These are phyloP conservation scores for Cephus pulcher DNA, from an alignment of 2,888 invertebrate species.

Conservation along the genomic window DNA sequence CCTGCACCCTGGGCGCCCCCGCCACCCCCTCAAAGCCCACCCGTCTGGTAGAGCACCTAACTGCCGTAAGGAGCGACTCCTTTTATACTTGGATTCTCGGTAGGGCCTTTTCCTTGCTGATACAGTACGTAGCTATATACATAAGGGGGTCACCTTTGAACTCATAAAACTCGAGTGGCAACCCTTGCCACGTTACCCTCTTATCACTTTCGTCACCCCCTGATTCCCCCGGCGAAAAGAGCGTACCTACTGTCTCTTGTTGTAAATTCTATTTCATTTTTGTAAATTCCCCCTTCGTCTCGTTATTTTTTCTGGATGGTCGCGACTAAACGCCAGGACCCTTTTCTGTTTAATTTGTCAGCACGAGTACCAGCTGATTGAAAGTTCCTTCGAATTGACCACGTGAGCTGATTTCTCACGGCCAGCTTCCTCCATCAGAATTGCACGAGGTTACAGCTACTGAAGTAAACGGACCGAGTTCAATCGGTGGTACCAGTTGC, in stretches of 20 bases:
- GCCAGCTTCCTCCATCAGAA: background rate
- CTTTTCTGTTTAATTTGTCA: background rate
- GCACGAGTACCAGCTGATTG: background rate
- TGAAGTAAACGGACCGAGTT: background rate
- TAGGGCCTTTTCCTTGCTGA: background rate
- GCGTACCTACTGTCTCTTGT: slow-evolving; percentile 13
- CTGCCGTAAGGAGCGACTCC: background rate
- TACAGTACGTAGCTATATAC: background rate
- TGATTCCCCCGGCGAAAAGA: background rate
- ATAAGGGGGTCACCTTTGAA: background rate
- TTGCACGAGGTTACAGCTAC: background rate
- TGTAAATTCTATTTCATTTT: slow-evolving; percentile 13
- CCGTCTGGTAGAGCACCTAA: slow-evolving; percentile 10
- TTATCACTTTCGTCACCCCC: background rate
- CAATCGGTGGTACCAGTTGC: background rate
- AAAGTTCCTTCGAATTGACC: background rate
- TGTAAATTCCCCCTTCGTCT: background rate
- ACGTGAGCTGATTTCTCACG: background rate
- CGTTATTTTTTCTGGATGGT: background rate
- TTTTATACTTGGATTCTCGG: background rate
- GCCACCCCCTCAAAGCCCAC: background rate
- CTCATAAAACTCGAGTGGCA: background rate
- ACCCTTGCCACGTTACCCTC: background rate
- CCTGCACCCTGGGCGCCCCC: too few species aligned
- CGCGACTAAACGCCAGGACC: background rate